These are phyloP conservation scores for Sitophilus oryzae DNA, from an alignment of 1,140 invertebrate genomes.

Conservation along the genomic window DNA sequence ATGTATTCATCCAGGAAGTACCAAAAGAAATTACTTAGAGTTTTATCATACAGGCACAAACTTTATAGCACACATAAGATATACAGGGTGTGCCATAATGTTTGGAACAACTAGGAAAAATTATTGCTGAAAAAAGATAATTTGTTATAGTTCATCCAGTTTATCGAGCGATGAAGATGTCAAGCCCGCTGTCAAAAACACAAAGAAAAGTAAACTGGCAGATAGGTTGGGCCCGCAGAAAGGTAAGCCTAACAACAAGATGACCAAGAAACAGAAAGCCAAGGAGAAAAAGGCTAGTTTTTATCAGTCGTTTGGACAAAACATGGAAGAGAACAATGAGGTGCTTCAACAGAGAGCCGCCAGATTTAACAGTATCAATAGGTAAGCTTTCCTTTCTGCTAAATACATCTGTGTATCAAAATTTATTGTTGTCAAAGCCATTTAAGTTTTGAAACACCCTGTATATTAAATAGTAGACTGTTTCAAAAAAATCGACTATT, in stretches of 20 bases:
- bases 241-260: constrained; percentile 33
- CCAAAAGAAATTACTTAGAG: too few species aligned
- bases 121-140: background rate
- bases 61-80: too few species aligned
- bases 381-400: constrained; percentile 1
- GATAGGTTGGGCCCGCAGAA: constrained; percentile 40
- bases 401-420: too few species aligned
- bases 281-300: constrained; percentile 57
- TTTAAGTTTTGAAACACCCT: too few species aligned
- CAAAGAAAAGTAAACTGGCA: constrained; percentile 43
- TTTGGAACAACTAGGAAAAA: background rate
- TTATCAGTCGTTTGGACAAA: constrained; percentile 62
- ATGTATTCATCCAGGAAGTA: too few species aligned
- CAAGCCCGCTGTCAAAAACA: constrained; percentile 42
- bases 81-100: too few species aligned
- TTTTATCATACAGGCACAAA: too few species aligned
- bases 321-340: constrained; percentile 63
- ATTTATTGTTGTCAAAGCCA: constrained; percentile 1
- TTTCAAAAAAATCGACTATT: too few species aligned
- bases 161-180: constrained; percentile 39
- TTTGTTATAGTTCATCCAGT: constrained; percentile 29
- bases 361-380: constrained; percentile 55
- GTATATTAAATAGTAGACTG: too few species aligned
- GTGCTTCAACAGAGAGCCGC: constrained; percentile 79
- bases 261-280: constrained; percentile 49